Evolutionary conservation across 1,140 invertebrate genomes (phyloP), one percentile per base, ranked within the genome.

Genomic region (Saccostrea echinata): DNA sequence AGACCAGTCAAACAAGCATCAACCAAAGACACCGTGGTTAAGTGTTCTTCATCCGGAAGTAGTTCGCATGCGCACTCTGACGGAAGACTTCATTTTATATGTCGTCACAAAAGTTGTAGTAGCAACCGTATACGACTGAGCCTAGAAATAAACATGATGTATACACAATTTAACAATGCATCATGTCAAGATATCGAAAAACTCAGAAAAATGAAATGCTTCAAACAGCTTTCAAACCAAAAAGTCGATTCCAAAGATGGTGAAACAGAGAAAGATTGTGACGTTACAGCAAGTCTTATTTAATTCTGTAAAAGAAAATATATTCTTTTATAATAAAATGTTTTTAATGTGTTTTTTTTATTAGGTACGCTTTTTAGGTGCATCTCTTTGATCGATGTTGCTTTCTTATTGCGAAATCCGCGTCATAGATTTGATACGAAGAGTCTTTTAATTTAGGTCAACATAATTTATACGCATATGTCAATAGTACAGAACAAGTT

Each of bases 21-120:
- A 52, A 90, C 89, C 21, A 90, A 90, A 85, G 89, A 90, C 43
- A 88, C 89, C 0, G n/a, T 86, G 24, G 35, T 88, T 18, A 86
- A 86, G n/a, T 53, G 57, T 21, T 86, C 84, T 8, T 57, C 53
- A 30, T 88, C 89, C 12, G 64, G 80, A 12, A 88, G 84, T 80
- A 84, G 89, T 30, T 76, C 86, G 76, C 89, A 90, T 88, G 86
- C 89, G 61, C 89, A 90, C 35, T 90, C 89, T 16, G 89, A 90
- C 33, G 89, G 89, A 33, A 84, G 89, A 71, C 81, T 90, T 12
- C 89, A 90, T 86, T 90, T 86, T 82, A 81, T 88, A 35, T 90
- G 89, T 84, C 86, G 85, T 64, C 89, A 90, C 82, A 90, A 90
- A 90, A 90, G 88, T 61, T 89, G 88, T 43, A 84, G 83, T 11